Evolutionary conservation across 53 echinoderm and acorn worm species (phyloP).

Genomic region (Holothuria leucospilota): DNA sequence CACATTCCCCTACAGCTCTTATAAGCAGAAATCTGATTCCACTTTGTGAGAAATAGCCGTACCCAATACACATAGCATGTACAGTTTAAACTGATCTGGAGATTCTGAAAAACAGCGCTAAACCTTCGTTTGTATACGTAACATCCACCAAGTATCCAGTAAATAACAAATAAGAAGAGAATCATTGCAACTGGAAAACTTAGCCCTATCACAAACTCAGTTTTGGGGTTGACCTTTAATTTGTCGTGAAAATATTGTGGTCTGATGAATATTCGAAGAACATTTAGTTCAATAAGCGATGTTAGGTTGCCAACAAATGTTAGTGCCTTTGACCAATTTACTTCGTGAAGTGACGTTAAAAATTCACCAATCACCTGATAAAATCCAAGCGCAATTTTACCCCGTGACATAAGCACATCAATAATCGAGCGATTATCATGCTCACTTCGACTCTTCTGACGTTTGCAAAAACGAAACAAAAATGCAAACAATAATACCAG

Average conservation of each 20-base stretch:
- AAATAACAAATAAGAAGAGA: too few relatives aligned
- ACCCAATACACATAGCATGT: too few relatives aligned
- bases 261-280: neutral
- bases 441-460: too few relatives aligned
- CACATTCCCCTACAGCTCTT: too few relatives aligned
- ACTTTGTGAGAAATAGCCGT: too few relatives aligned
- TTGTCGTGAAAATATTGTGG: neutral
- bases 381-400: conserved; percentile 18
- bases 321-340: conserved; percentile 4
- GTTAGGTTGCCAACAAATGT: neutral
- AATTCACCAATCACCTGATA: conserved; percentile 35
- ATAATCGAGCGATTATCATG: neutral
- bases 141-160: too few relatives aligned
- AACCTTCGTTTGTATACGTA: too few relatives aligned
- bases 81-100: too few relatives aligned
- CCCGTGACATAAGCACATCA: neutral
- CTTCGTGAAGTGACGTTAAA: conserved; percentile 7
- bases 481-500: neutral
- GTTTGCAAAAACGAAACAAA: too few relatives aligned
- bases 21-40: too few relatives aligned
- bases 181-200: neutral
- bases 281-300: neutral
- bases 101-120: too few relatives aligned
- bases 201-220: conserved; percentile 14
- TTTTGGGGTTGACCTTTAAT: neutral